Evolutionary conservation across 2,888 invertebrate species (phyloP).

Genomic region (Xestia ashworthii): DNA sequence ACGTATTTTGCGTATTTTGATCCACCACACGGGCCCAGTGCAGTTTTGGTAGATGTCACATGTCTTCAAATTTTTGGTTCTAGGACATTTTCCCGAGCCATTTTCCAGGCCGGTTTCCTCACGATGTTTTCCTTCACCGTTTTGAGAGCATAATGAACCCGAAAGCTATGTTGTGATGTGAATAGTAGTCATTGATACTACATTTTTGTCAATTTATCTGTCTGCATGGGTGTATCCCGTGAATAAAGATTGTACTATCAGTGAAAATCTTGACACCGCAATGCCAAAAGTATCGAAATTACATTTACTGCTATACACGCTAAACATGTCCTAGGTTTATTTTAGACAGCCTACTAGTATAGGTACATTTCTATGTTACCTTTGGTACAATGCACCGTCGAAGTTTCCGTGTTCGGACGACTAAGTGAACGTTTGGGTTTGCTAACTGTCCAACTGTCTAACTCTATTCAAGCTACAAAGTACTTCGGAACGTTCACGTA

Average conservation of each 20-base stretch:
- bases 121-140: too few relatives aligned
- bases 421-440: constrained; percentile 20
- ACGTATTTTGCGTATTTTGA: too few relatives aligned
- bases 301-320: background rate
- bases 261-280: background rate
- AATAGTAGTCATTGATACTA: background rate
- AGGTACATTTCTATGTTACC: background rate
- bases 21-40: too few relatives aligned
- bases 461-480: constrained; percentile 10
- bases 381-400: background rate
- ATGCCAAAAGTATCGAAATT: background rate
- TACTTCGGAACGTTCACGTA: background rate
- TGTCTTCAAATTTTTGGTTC: too few relatives aligned
- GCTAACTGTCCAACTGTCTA: constrained; percentile 34
- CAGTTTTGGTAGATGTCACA: too few relatives aligned
- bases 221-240: background rate
- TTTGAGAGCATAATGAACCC: background rate
- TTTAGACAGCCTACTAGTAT: background rate
- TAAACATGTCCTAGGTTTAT: background rate
- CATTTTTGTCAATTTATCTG: background rate
- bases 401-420: background rate
- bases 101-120: too few relatives aligned
- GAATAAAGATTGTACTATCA: background rate
- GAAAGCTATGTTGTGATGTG: background rate
- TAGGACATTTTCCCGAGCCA: too few relatives aligned